Conservation (phyloP, 2,888 invertebrate species). For the Eilema sororculum region DNA sequence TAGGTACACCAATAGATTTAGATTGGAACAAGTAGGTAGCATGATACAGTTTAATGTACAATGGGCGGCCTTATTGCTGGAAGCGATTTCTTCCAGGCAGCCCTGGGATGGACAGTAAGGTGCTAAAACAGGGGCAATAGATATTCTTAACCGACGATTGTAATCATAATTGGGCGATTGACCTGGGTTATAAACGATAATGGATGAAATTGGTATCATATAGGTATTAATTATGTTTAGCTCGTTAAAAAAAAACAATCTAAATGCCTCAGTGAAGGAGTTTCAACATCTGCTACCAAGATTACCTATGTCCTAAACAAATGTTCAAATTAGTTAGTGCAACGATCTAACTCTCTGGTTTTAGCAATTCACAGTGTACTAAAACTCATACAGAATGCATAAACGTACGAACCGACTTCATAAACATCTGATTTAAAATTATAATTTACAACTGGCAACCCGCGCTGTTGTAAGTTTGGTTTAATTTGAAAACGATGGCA, state of each 20-base stretch:
- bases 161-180: neutral
- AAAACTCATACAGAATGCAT: slow-evolving; percentile 67
- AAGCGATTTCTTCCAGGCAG: too few relatives aligned
- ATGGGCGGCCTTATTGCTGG: too few relatives aligned
- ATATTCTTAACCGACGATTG: too few relatives aligned
- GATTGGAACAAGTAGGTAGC: too few relatives aligned
- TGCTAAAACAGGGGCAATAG: too few relatives aligned
- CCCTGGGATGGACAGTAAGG: too few relatives aligned
- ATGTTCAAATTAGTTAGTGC: slow-evolving; percentile 42
- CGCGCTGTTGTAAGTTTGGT: slow-evolving; percentile 48
- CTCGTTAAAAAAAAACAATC: neutral
- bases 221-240: too few relatives aligned
- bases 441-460: slow-evolving; percentile 63
- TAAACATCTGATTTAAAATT: slow-evolving; percentile 74
- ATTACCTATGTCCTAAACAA: slow-evolving; percentile 21
- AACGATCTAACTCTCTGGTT: slow-evolving; percentile 48
- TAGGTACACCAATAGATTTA: too few relatives aligned
- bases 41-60: too few relatives aligned
- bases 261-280: neutral
- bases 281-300: neutral
- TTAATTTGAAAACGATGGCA: slow-evolving; percentile 49
- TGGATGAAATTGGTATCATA: too few relatives aligned
- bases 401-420: slow-evolving; percentile 63
- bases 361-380: slow-evolving; percentile 53
- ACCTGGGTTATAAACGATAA: neutral